Evolutionary conservation across 1,140 invertebrate genomes (phyloP).

Genomic region (Steinernema khuongi): DNA sequence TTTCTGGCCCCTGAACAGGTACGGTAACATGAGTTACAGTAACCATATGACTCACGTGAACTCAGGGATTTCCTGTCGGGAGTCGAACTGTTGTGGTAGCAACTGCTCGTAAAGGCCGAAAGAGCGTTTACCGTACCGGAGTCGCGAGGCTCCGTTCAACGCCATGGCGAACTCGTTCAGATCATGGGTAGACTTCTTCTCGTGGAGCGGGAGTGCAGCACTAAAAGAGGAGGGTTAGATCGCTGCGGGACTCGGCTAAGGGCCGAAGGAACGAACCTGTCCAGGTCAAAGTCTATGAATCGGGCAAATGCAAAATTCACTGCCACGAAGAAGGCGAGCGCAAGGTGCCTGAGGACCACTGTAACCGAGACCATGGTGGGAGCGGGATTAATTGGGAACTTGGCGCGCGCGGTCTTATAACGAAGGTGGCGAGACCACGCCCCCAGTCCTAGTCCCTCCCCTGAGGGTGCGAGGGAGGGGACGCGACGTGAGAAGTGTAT

Average conservation of each 20-base stretch:
- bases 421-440: not conserved
- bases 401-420: conserved; percentile 12
- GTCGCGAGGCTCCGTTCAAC: not conserved
- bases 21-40: not conserved
- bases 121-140: conserved; percentile 7
- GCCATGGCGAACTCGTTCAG: conserved; percentile 10
- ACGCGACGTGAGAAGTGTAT: not conserved
- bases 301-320: not conserved
- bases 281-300: not conserved
- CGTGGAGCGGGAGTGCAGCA: not conserved
- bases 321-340: not conserved
- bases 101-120: not conserved
- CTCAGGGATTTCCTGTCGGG: not conserved
- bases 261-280: not conserved
- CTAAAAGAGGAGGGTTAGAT: not conserved
- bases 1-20: not conserved
- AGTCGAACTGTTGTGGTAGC: not conserved
- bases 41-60: not conserved
- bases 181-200: conserved; percentile 5
- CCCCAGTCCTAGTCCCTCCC: too few species aligned
- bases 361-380: not conserved
- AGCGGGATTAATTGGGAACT: not conserved
- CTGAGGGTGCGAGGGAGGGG: not conserved
- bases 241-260: not conserved
- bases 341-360: not conserved